These are phyloP conservation scores for Dryoscopus gambensis DNA, from an alignment of 2,113 vertebrate species.

Conservation along the genomic window DNA sequence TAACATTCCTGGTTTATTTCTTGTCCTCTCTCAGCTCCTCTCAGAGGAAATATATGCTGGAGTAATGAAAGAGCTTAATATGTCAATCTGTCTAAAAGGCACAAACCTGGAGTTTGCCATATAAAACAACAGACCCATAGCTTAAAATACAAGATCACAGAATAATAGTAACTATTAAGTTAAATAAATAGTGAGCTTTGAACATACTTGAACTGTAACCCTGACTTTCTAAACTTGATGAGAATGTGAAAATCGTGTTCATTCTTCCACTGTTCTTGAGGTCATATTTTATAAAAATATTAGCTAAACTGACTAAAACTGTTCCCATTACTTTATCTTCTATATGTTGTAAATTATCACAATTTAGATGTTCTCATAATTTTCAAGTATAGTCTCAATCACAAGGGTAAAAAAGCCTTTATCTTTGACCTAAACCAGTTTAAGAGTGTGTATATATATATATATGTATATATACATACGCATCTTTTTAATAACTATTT, in stretches of 20 bases:
- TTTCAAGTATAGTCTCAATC: not conserved
- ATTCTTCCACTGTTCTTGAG: not conserved
- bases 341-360: not conserved
- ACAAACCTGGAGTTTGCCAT: not conserved
- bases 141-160: not conserved
- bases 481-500: not conserved
- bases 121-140: not conserved
- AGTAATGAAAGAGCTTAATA: not conserved
- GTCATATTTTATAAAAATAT: not conserved
- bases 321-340: not conserved
- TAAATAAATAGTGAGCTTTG: not conserved
- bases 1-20: constrained; percentile 1
- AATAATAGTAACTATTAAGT: not conserved
- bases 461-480: not conserved
- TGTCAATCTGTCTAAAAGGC: not conserved
- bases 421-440: not conserved
- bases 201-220: not conserved
- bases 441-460: not conserved
- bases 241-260: not conserved
- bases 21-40: not conserved
- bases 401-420: not conserved
- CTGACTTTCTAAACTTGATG: not conserved
- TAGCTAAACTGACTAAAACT: not conserved
- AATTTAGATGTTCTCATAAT: not conserved
- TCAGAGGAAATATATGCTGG: not conserved